phyloP scores from a whole-genome alignment of 2,797 vertebrate genomes.

The Parauchenoglanis punctatus region DNA sequence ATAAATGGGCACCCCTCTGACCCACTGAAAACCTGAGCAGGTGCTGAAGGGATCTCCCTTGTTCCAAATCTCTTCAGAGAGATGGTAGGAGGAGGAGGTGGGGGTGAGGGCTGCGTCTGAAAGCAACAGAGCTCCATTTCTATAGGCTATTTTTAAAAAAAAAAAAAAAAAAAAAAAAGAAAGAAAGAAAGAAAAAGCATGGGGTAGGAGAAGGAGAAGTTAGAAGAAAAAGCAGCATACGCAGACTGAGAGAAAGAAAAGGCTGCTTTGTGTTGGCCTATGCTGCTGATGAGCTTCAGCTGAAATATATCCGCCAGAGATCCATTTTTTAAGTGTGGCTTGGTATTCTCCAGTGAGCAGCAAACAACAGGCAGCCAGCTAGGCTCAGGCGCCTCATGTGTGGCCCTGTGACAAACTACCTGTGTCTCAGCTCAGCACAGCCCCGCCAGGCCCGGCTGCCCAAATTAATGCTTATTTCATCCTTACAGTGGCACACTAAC shows the following conservation, averaged over 20 bases:
- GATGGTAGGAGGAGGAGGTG: constrained; percentile 31
- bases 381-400: constrained; percentile 69
- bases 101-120: constrained; percentile 45
- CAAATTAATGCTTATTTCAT: constrained; percentile 77
- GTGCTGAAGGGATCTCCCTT: constrained; percentile 62
- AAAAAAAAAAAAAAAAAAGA: neutral
- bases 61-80: constrained; percentile 55
- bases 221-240: constrained; percentile 56
- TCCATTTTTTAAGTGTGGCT: constrained; percentile 64
- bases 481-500: constrained; percentile 70
- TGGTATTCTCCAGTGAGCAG: constrained; percentile 68
- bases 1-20: constrained; percentile 71
- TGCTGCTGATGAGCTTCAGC: constrained; percentile 59
- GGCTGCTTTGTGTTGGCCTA: constrained; percentile 59
- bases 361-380: constrained; percentile 70
- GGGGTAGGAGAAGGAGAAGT: constrained; percentile 52
- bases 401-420: constrained; percentile 75
- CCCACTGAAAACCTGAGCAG: constrained; percentile 65
- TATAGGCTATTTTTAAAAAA: constrained; percentile 27
- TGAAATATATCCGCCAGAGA: constrained; percentile 61
- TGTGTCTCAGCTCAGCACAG: constrained; percentile 67
- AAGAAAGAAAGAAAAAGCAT: constrained; percentile 32
- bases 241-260: constrained; percentile 55
- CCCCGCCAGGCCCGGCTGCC: constrained; percentile 62
- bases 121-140: constrained; percentile 59